Conservation (phyloP, 1,140 invertebrate species). For the Latrodectus geometricus region DNA sequence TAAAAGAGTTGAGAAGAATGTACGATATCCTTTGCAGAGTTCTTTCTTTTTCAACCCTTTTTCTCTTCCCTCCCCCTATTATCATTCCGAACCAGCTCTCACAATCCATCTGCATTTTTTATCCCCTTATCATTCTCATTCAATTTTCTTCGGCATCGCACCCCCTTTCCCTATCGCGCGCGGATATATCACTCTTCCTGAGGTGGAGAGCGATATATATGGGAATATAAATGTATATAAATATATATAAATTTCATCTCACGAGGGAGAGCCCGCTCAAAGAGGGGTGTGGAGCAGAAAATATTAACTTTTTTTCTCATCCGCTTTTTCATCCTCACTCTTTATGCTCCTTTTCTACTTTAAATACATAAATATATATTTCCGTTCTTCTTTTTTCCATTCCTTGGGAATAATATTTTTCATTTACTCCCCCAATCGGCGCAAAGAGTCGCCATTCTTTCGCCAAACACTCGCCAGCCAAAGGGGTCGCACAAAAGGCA, state of each 20-base stretch:
- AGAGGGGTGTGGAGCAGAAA: not conserved
- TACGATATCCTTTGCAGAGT: too few relatives aligned
- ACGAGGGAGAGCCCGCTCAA: constrained; percentile 4
- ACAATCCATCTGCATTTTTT: too few relatives aligned
- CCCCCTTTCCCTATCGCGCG: not conserved
- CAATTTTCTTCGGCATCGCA: not conserved
- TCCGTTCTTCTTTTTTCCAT: constrained; percentile 26
- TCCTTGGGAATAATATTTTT: constrained; percentile 27
- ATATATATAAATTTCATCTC: constrained; percentile 36
- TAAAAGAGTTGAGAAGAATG: too few relatives aligned
- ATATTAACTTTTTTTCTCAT: constrained; percentile 28
- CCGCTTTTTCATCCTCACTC: constrained; percentile 8
- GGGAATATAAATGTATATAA: not conserved
- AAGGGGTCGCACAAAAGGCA: constrained; percentile 30
- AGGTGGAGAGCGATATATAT: not conserved
- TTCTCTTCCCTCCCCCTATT: too few relatives aligned
- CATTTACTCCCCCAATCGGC: constrained; percentile 4
- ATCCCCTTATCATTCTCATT: too few relatives aligned
- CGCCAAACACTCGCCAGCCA: constrained; percentile 41
- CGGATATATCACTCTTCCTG: not conserved
- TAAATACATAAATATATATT: constrained; percentile 62
- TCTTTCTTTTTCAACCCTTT: too few relatives aligned
- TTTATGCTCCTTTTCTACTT: constrained; percentile 18
- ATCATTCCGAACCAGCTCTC: too few relatives aligned
- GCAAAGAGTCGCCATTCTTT: constrained; percentile 1